Conservation (phyloP, 2,888 invertebrate species). For the Tetragonula carbonaria region DNA sequence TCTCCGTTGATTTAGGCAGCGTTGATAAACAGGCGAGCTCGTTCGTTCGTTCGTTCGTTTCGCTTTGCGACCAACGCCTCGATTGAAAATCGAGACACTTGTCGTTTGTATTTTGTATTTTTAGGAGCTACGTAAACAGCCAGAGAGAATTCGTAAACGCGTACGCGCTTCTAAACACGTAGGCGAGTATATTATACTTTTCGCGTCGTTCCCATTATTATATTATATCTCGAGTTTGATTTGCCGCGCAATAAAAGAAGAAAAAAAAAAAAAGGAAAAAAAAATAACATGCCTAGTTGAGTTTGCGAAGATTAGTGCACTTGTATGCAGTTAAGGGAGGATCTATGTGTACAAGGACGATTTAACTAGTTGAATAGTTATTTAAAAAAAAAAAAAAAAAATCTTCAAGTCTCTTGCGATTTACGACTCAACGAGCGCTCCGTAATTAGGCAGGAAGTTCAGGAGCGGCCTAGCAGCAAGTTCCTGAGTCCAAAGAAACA, state of each 20-base stretch:
- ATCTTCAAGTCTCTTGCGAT: constrained; percentile 59
- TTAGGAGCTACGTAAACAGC: constrained; percentile 9
- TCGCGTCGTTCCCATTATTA: not conserved
- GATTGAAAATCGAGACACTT: not conserved
- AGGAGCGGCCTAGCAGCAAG: constrained; percentile 68
- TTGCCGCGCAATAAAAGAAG: constrained; percentile 6
- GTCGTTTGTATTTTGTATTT: constrained; percentile 1
- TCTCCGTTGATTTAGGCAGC: constrained; percentile 9
- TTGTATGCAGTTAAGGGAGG: constrained; percentile 30
- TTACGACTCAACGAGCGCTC: constrained; percentile 61
- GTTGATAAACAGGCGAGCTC: not conserved
- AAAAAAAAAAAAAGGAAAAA: not conserved
- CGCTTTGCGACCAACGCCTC: not conserved
- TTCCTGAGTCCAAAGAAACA: constrained; percentile 61
- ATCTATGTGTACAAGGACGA: constrained; percentile 57
- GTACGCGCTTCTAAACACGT: constrained; percentile 34
- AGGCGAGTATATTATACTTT: constrained; percentile 13
- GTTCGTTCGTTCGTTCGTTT: constrained; percentile 17
- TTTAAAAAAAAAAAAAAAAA: constrained; percentile 5
- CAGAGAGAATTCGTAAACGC: constrained; percentile 15
- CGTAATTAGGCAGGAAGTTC: constrained; percentile 66
- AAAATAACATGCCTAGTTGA: constrained; percentile 13
- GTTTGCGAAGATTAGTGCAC: constrained; percentile 39
- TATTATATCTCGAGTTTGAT: constrained; percentile 12
- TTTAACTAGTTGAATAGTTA: constrained; percentile 57